phyloP scores from a whole-genome alignment of 1,140 invertebrate species.

The Potamilus streckersoni region DNA sequence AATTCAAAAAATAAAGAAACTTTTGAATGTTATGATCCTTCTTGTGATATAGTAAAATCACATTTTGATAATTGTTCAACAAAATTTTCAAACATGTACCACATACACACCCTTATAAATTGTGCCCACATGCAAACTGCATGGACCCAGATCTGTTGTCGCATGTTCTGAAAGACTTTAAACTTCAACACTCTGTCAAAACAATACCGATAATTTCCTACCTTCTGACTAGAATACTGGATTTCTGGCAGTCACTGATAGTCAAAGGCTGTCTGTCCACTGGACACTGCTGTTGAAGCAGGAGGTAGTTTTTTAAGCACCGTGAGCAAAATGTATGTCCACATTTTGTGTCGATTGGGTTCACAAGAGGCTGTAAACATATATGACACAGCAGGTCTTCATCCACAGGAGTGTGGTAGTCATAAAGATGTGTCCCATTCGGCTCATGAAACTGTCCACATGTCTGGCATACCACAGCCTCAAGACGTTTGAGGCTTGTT shows the following conservation, averaged over 20 bases:
- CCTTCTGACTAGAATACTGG: conserved; percentile 66
- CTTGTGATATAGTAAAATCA: too few relatives aligned
- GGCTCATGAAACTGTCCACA: conserved; percentile 70
- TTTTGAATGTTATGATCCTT: too few relatives aligned
- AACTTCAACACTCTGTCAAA: not conserved
- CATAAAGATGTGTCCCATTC: conserved; percentile 70
- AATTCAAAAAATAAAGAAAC: too few relatives aligned
- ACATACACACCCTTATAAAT: too few relatives aligned
- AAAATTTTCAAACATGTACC: too few relatives aligned
- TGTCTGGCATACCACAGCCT: conserved; percentile 55
- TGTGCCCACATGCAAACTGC: too few relatives aligned
- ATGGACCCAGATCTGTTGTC: too few relatives aligned
- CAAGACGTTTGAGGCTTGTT: conserved; percentile 22
- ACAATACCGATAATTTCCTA: conserved; percentile 35
- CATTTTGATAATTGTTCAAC: too few relatives aligned
- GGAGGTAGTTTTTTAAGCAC: conserved; percentile 67
- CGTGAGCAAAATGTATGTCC: conserved; percentile 71
- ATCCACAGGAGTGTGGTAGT: conserved; percentile 71
- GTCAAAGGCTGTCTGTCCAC: conserved; percentile 61
- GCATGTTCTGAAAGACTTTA: too few relatives aligned
- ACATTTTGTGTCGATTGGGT: conserved; percentile 70
- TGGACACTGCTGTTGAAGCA: conserved; percentile 65
- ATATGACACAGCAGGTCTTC: conserved; percentile 72
- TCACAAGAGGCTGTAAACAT: conserved; percentile 68
- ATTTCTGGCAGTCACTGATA: conserved; percentile 59